Percentiles rank a stretch among this genome's conserved stretches.
phyloP scores from a whole-genome alignment of 2,113 vertebrate genomes.

The Neotragus pygmaeus region DNA sequence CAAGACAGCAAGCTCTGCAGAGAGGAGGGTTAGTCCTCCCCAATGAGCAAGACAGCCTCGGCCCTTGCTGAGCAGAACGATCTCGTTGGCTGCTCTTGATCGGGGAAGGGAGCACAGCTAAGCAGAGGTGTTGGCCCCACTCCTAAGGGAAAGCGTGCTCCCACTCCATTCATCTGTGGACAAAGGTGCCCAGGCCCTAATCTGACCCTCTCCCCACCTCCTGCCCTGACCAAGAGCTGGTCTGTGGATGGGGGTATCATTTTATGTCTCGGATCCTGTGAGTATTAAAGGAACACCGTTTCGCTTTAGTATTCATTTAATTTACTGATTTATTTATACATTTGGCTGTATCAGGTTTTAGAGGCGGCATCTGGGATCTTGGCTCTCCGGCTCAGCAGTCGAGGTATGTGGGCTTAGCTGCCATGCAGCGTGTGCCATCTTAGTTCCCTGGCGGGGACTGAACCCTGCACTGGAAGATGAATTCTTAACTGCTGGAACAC shows the following conservation, averaged over 20 bases:
- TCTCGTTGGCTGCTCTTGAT: background rate
- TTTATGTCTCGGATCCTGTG: background rate
- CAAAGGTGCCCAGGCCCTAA: background rate
- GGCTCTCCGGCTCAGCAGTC: background rate
- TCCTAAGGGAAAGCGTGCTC: accelerated
- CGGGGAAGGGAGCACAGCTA: background rate
- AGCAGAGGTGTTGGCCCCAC: background rate
- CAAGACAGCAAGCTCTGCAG: background rate
- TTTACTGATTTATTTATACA: background rate
- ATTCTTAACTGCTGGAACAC: background rate
- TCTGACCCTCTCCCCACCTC: background rate
- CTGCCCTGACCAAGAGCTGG: background rate
- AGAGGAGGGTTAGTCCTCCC: background rate
- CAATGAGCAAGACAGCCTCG: accelerated
- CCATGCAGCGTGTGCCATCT: accelerated
- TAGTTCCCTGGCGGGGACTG: background rate
- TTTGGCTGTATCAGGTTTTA: background rate
- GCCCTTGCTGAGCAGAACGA: background rate
- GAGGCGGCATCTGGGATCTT: background rate
- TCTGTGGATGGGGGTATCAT: background rate
- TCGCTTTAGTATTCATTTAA: background rate
- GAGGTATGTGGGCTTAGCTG: background rate
- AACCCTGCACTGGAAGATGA: background rate
- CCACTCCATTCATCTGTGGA: background rate
- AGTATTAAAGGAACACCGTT: background rate